Conservation (phyloP, 2,888 invertebrate species). For the Eupithecia exiguata region DNA sequence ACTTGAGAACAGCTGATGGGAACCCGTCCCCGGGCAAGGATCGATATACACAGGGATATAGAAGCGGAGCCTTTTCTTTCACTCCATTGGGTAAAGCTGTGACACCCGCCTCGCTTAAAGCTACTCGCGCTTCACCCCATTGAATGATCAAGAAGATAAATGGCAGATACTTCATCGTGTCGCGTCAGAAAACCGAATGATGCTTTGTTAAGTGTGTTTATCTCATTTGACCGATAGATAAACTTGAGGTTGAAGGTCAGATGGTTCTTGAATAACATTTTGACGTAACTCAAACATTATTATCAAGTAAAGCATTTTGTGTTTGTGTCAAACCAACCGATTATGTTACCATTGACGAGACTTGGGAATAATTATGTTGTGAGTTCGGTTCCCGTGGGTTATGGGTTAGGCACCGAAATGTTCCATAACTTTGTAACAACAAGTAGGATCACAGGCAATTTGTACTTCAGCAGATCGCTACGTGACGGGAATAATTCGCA, state of each 20-base stretch:
- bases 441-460: too few species aligned
- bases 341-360: neutral
- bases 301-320: neutral
- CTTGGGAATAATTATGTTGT: neutral
- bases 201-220: neutral
- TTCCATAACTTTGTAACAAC: too few species aligned
- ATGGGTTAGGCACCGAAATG: neutral
- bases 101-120: neutral
- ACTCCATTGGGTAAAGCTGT: neutral
- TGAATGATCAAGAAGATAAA: neutral
- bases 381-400: neutral
- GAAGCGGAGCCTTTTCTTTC: neutral
- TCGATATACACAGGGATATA: constrained; percentile 5
- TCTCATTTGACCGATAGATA: constrained; percentile 5
- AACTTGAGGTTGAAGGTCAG: neutral
- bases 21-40: neutral
- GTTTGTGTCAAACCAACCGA: neutral
- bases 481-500: too few species aligned
- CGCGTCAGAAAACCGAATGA: neutral
- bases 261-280: neutral
- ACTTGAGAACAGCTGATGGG: constrained; percentile 2
- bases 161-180: constrained; percentile 8
- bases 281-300: neutral
- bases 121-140: constrained; percentile 9
- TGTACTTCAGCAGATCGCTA: too few species aligned